phyloP scores from a whole-genome alignment of 2,113 vertebrate genomes.

The Clupea harengus region DNA sequence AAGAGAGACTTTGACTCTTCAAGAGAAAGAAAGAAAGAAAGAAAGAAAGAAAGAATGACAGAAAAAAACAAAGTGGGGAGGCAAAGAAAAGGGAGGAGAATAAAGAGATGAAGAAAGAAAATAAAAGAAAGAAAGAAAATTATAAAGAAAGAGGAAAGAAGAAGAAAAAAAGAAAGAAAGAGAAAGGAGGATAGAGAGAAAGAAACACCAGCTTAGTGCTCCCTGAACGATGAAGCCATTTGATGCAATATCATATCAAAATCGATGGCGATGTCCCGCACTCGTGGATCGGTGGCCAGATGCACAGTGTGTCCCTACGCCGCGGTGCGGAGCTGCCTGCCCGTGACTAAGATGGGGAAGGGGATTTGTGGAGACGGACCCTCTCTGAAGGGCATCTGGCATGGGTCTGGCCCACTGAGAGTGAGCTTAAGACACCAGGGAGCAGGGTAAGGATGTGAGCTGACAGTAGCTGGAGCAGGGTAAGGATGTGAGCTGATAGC shows the following conservation, averaged over 20 bases:
- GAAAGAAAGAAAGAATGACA: neutral
- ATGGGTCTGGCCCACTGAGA: too few relatives aligned
- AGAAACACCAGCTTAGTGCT: slow-evolving; percentile 5
- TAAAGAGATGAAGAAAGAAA: neutral
- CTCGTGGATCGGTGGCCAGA: slow-evolving; percentile 18
- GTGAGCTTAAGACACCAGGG: too few relatives aligned
- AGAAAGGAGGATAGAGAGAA: neutral
- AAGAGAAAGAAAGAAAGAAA: neutral
- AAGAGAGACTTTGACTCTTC: neutral
- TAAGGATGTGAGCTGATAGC: too few relatives aligned
- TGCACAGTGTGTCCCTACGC: neutral
- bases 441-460: too few relatives aligned
- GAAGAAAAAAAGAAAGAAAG: neutral
- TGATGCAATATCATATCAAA: slow-evolving; percentile 44
- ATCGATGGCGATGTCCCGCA: slow-evolving; percentile 35
- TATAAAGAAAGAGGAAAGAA: neutral
- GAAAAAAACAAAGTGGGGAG: neutral
- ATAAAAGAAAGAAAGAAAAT: neutral
- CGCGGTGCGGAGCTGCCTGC: too few relatives aligned
- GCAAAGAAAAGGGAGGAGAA: neutral
- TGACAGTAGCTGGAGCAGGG: too few relatives aligned
- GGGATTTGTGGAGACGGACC: too few relatives aligned
- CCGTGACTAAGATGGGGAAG: too few relatives aligned
- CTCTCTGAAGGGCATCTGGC: too few relatives aligned
- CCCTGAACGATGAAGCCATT: slow-evolving; percentile 39